A percentile compares a stretch with the other conserved stretches of the same genome.
Conservation (phyloP, 2,797 vertebrate genomes). For the Adelosebastes latens region DNA sequence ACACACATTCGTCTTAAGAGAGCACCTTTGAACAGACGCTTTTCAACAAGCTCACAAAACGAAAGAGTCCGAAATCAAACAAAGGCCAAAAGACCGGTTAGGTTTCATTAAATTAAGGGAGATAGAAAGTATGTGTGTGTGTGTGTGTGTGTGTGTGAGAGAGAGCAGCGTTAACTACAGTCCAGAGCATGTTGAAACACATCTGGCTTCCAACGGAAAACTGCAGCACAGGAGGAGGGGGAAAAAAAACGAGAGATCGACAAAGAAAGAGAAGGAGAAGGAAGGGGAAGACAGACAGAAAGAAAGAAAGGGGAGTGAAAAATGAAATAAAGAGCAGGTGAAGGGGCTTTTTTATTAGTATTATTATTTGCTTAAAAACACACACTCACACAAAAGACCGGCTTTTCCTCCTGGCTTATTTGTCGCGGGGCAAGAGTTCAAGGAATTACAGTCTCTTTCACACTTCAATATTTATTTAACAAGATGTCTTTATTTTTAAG, state of each 20-base stretch:
- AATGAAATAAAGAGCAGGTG: constrained; percentile 33
- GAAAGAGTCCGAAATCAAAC: constrained; percentile 40
- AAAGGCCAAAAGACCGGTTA: constrained; percentile 33
- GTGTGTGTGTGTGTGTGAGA: not conserved
- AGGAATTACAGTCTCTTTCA: constrained; percentile 35
- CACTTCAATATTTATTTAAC: constrained; percentile 33
- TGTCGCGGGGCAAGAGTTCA: constrained; percentile 43
- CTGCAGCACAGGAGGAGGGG: constrained; percentile 12
- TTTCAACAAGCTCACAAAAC: constrained; percentile 26
- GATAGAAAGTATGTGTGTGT: constrained; percentile 10
- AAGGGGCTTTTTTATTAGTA: not conserved
- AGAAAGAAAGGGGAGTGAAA: not conserved
- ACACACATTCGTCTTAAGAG: constrained; percentile 73
- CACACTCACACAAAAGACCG: constrained; percentile 1
- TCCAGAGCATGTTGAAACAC: constrained; percentile 86
- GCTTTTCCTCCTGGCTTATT: constrained; percentile 26
- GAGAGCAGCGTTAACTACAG: constrained; percentile 41
- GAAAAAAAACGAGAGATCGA: not conserved
- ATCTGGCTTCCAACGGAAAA: constrained; percentile 82
- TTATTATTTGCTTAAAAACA: not conserved
- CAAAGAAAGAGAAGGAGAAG: constrained; percentile 5
- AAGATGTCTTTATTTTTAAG: constrained; percentile 12
- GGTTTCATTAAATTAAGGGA: constrained; percentile 28
- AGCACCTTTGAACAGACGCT: constrained; percentile 24
- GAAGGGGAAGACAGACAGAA: not conserved